Conservation (phyloP, 2,888 invertebrate species). For the Caenorhabditis drosophilae region DNA sequence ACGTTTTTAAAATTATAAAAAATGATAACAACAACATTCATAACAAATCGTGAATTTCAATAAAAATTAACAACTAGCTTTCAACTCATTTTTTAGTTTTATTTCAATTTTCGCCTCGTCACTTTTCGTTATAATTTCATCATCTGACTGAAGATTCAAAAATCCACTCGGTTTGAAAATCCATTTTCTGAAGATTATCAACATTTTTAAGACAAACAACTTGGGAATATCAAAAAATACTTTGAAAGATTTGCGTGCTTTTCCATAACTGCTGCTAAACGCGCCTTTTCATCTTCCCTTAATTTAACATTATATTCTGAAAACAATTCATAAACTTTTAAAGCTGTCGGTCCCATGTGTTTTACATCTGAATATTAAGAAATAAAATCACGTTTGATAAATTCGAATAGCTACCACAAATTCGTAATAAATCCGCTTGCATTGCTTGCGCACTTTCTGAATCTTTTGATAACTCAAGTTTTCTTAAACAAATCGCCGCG, state of each 20-base stretch:
- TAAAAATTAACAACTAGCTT: neutral
- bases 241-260: conserved; percentile 38
- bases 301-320: conserved; percentile 28
- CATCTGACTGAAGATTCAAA: conserved; percentile 26
- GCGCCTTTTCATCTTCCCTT: conserved; percentile 29
- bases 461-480: conserved; percentile 20
- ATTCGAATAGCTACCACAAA: conserved; percentile 22
- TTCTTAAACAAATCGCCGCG: conserved; percentile 38
- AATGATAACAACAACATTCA: too few relatives aligned
- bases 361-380: conserved; percentile 14
- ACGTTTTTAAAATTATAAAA: too few relatives aligned
- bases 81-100: conserved; percentile 11
- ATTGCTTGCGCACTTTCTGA: conserved; percentile 27
- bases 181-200: conserved; percentile 33
- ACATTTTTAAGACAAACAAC: neutral
- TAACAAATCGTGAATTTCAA: too few relatives aligned
- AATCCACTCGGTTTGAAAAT: conserved; percentile 39
- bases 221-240: conserved; percentile 9
- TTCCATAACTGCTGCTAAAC: conserved; percentile 32
- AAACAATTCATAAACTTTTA: conserved; percentile 46
- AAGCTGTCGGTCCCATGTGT: conserved; percentile 40
- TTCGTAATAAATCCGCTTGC: conserved; percentile 42
- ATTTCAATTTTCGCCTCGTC: conserved; percentile 32
- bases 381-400: neutral
- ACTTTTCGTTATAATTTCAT: conserved; percentile 30